phyloP scores from a whole-genome alignment of 2,797 vertebrate species.

The Arrhamphus sclerolepis region DNA sequence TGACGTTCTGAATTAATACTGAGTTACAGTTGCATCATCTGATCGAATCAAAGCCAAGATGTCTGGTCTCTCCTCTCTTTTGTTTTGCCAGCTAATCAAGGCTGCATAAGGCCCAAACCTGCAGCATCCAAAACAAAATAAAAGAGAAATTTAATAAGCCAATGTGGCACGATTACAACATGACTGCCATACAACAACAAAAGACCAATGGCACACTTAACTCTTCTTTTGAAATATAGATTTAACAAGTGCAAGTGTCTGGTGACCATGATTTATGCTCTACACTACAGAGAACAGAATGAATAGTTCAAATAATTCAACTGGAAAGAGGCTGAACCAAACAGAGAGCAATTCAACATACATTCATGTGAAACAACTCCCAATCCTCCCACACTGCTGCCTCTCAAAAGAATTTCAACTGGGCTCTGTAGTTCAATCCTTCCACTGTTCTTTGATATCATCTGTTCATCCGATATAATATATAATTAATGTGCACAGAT shows the following conservation, averaged over 20 bases:
- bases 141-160: conserved; percentile 22
- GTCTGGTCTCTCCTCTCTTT: background rate
- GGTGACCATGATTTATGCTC: conserved; percentile 35
- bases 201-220: conserved; percentile 23
- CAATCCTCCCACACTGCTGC: conserved; percentile 40
- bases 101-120: background rate
- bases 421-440: conserved; percentile 27
- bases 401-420: conserved; percentile 56
- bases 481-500: no score
- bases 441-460: conserved; percentile 27
- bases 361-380: conserved; percentile 59
- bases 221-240: conserved; percentile 22
- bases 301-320: conserved; percentile 58
- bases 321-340: conserved; percentile 48
- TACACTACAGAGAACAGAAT: conserved; percentile 37
- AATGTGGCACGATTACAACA: conserved; percentile 8
- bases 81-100: conserved; percentile 11
- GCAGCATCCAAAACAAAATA: background rate
- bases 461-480: conserved; percentile 15
- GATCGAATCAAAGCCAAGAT: conserved; percentile 20
- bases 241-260: conserved; percentile 44
- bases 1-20: no score
- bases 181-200: conserved; percentile 10
- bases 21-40: background rate
- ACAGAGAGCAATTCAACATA: conserved; percentile 57